Evolutionary conservation across 2,797 vertebrate genomes (phyloP), one percentile per base, ranked within the genome.

Genomic region (Lepidocolaptes lacrymiger): DNA sequence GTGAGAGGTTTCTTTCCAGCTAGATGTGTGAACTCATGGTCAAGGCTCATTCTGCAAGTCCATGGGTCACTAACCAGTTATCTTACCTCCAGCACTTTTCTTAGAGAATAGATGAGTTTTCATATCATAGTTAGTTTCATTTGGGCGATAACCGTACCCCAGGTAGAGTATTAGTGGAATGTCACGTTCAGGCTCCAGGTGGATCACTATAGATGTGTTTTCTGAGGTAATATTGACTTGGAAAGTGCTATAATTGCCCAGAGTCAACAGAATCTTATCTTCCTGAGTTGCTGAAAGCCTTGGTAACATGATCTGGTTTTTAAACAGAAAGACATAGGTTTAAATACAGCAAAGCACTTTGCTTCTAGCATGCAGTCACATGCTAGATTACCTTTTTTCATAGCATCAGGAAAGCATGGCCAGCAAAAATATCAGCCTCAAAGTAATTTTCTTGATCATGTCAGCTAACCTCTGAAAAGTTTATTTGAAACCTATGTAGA

Each of bases 301-400:
- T 16, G 99, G 99, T 49, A 99, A 96, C 55, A 98, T 96, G 93
- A 99, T 99, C 99, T 99, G 92, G 18, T 93, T 49, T 88, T 92
- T 32, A 88, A 95, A 91, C 20, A 93, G 81, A 93, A 91, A 66
- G 43, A 46, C 32, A 59, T 9, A 80, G 24, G 13, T 75, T 85
- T 68, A 89, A 85, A 85, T 73, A 77, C 27, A 81, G 37, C 68
- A 73, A 77, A 85, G 9, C n/a, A 43, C 68, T 55, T 87, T 81
- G 26, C 67, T 76, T 67, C 36, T 76, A 8, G 37, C 37, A 58
- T 44, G 48, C 4, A 81, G 55, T 22, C 43, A 71, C 49, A 22
- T 41, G 37, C 7, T 52, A 39, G 24, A 37, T 56, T 39, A 55
- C 64, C 7, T 86, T 39, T 71, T 66, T 66, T 52, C 12, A 27